phyloP scores from a whole-genome alignment of 2,113 vertebrate species.

The Perca flavescens region DNA sequence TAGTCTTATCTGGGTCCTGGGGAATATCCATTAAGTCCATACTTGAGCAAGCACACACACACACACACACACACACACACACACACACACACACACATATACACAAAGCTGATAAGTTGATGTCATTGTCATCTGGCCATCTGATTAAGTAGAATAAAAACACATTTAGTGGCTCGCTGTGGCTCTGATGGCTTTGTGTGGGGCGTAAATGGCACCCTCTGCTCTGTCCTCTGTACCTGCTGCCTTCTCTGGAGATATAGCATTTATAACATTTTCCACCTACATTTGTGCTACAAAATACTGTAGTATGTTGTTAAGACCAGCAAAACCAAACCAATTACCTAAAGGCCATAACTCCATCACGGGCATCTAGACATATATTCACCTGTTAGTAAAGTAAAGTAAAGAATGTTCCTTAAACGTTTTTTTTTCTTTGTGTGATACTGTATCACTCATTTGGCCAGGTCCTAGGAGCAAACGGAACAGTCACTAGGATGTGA shows the following conservation, averaged over 20 bases:
- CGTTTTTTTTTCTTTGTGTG: neutral
- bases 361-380: neutral
- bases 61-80: neutral
- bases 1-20: constrained; percentile 54
- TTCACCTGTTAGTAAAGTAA: constrained; percentile 1
- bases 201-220: constrained; percentile 24
- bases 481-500: constrained; percentile 1
- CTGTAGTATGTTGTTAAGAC: neutral
- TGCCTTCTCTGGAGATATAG: neutral
- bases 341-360: neutral
- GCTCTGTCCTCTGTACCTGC: constrained; percentile 19
- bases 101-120: constrained; percentile 53
- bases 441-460: neutral
- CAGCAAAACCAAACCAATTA: neutral
- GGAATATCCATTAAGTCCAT: constrained; percentile 53
- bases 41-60: neutral
- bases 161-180: constrained; percentile 45
- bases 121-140: constrained; percentile 58
- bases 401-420: neutral
- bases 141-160: constrained; percentile 69
- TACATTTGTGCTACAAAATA: neutral
- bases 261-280: constrained; percentile 4
- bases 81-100: neutral
- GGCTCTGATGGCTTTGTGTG: constrained; percentile 11
- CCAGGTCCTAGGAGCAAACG: neutral